A percentile compares a stretch with the other conserved stretches of the same genome.
These are phyloP conservation scores for Neodiprion lecontei DNA, from an alignment of 1,140 invertebrate species.

Conservation along the genomic window DNA sequence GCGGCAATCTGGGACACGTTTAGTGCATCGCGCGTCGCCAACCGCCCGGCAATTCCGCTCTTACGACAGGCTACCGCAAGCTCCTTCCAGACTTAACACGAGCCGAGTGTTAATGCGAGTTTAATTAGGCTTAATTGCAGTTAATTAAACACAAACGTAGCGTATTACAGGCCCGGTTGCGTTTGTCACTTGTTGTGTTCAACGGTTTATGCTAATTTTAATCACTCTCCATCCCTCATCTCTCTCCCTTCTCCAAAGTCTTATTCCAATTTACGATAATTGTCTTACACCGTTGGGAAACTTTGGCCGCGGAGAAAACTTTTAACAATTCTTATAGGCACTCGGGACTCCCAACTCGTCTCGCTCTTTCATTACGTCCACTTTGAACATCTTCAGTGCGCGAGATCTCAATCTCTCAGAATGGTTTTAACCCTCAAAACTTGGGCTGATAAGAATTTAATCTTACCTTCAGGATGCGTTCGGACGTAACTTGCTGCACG, in stretches of 20 bases:
- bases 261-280: background rate
- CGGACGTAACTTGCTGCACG: too few species aligned
- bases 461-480: too few species aligned
- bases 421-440: too few species aligned
- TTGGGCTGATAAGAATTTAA: too few species aligned
- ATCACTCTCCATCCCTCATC: background rate
- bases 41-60: background rate
- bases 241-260: background rate
- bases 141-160: slow-evolving; percentile 18
- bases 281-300: too few species aligned
- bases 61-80: background rate
- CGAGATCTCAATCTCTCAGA: too few species aligned
- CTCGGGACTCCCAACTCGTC: too few species aligned
- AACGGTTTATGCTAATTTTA: background rate
- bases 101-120: background rate
- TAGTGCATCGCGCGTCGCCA: background rate
- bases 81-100: background rate
- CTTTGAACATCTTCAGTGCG: too few species aligned
- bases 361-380: too few species aligned
- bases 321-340: too few species aligned
- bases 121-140: slow-evolving; percentile 21
- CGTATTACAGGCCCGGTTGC: background rate
- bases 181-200: background rate
- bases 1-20: background rate
- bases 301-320: too few species aligned